Evolutionary conservation across 2,888 invertebrate genomes (phyloP), one percentile per base, ranked within the genome.

Genomic region (Lasioglossum morio): DNA sequence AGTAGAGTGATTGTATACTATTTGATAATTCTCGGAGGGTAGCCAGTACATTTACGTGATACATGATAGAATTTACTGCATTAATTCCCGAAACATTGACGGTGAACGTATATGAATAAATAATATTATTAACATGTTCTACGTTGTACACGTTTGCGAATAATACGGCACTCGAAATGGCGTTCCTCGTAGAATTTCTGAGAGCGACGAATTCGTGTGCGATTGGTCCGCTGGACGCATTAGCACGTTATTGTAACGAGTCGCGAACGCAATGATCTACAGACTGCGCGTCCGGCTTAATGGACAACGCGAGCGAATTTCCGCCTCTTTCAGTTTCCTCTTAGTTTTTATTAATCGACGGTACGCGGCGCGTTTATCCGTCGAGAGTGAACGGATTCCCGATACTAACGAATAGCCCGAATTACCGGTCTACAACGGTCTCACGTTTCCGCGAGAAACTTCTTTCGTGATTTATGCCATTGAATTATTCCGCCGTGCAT

Each of bases 401-500:
- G 63, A 69, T 63, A 63, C 84, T 74, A 83, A 72, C 53, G 60
- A 77, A 77, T 48, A 48, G 57, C 77, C 37, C 34, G 83, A 83
- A 78, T 70, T 46, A 37, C 16, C 34, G 48, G 16, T 16, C n/a
- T 34, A 66, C 57, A 46, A 30, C 69, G 48, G 30, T 23, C 40
- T 27, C 12, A 77, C 37, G 66, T 40, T 66, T 76, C 80, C 30
- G 43, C 46, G 34, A 74, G 60, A 40, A 86, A 77, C 72, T 78
- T 78, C 23, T 46, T 46, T 43, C 30, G 40, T 78, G 78, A 85
- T 85, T 85, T 81, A 85, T 85, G 46, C 60, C 66, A 46, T 75
- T 77, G 76, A 81, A 85, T 85, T 81, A 81, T 86, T 86, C 76
- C 81, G 19, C 46, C 34, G 48, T 73, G 60, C 85, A 75, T 81